Evolutionary conservation across 1,140 invertebrate genomes (phyloP).

Genomic region (Nixonia krombeini): DNA sequence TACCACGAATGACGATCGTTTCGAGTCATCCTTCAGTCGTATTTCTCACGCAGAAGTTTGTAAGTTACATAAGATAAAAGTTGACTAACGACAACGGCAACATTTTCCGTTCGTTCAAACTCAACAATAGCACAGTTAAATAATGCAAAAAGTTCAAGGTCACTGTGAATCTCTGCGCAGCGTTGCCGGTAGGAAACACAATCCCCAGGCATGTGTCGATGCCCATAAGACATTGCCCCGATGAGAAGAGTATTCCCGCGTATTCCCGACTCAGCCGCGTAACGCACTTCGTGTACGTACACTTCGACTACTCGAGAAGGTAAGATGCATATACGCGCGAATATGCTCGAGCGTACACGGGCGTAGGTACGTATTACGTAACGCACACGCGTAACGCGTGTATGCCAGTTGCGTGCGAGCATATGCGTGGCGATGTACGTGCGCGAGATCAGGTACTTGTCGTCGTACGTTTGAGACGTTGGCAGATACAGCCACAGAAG

Average conservation of each 20-base stretch:
- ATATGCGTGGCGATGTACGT: background rate
- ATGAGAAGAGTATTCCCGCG: slow-evolving; percentile 8
- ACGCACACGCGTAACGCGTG: too few species aligned
- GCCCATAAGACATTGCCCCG: background rate
- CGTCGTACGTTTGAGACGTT: slow-evolving; percentile 3
- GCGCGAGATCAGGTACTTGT: slow-evolving; percentile 21
- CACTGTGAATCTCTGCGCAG: slow-evolving; percentile 23
- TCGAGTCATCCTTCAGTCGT: too few species aligned
- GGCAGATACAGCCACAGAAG: slow-evolving; percentile 8
- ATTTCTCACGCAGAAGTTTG: too few species aligned
- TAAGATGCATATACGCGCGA: slow-evolving; percentile 15
- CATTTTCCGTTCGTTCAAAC: too few species aligned
- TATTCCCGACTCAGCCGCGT: background rate
- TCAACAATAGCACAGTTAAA: too few species aligned
- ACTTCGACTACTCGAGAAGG: too few species aligned
- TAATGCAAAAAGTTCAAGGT: slow-evolving; percentile 34
- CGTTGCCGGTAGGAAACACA: slow-evolving; percentile 24
- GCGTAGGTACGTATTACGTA: too few species aligned
- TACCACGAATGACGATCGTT: too few species aligned
- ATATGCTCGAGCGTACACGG: background rate
- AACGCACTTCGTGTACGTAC: too few species aligned
- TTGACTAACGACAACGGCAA: too few species aligned
- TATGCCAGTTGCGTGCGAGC: background rate
- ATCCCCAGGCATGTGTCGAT: slow-evolving; percentile 20
- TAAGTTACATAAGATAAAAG: too few species aligned